phyloP scores from a whole-genome alignment of 2,888 invertebrate species.

The Sphaerophoria rueppellii region DNA sequence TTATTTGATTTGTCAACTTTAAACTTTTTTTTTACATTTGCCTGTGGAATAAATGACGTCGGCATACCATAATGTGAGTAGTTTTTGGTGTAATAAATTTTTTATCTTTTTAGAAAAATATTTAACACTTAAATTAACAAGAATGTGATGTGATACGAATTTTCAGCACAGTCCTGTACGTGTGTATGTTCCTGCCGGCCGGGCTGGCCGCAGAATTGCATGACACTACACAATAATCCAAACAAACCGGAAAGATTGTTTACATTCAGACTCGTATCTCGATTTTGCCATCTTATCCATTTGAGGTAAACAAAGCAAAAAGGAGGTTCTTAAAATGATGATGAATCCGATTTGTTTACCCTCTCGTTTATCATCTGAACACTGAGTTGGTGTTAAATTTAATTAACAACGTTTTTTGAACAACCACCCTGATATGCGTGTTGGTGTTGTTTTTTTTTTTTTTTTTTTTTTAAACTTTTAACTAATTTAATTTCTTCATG shows the following conservation, averaged over 20 bases:
- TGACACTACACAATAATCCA: conserved; percentile 31
- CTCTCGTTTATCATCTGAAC: conserved; percentile 49
- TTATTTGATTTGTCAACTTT: conserved; percentile 45
- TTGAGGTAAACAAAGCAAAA: conserved; percentile 19
- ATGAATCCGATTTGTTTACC: conserved; percentile 51
- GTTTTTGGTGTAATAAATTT: background rate
- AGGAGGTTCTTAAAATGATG: background rate
- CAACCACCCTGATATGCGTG: conserved; percentile 23
- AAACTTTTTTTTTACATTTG: conserved; percentile 5
- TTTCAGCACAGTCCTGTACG: background rate
- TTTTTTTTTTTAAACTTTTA: background rate
- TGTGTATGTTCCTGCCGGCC: background rate
- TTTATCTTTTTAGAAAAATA: background rate
- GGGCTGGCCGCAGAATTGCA: conserved; percentile 34
- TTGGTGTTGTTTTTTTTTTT: background rate
- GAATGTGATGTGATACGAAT: background rate
- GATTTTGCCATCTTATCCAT: conserved; percentile 29
- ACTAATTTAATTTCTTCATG: background rate
- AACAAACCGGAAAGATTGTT: conserved; percentile 22
- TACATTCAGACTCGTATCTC: conserved; percentile 25
- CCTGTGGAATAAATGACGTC: conserved; percentile 26
- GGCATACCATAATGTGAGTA: background rate
- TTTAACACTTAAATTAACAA: background rate
- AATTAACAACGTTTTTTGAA: conserved; percentile 47
- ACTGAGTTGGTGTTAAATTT: conserved; percentile 37